Evolutionary conservation across 2,888 invertebrate genomes (phyloP).

Genomic region (Sarcophaga carnaria): DNA sequence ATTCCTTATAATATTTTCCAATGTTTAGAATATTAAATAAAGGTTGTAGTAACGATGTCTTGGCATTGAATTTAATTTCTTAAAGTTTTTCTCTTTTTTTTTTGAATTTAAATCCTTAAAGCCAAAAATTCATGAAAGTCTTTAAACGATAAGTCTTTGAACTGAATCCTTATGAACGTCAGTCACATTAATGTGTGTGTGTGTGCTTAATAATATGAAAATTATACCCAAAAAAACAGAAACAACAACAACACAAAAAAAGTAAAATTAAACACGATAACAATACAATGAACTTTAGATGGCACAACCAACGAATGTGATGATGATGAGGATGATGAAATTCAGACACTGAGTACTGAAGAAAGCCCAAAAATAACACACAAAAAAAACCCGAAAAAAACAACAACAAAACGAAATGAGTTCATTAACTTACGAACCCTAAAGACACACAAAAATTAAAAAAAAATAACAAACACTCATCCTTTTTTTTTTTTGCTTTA

Average conservation of each 20-base stretch:
- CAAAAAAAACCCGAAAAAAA: conserved; percentile 22
- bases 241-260: conserved; percentile 36
- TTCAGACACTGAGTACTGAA: conserved; percentile 44
- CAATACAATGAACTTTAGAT: conserved; percentile 65
- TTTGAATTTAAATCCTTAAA: not conserved
- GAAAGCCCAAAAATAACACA: conserved; percentile 55
- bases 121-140: conserved; percentile 25
- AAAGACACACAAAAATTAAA: conserved; percentile 59
- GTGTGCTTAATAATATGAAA: conserved; percentile 57
- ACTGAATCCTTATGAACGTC: conserved; percentile 56
- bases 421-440: conserved; percentile 69
- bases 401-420: conserved; percentile 61
- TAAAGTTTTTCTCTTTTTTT: not conserved
- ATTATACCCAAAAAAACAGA: conserved; percentile 43
- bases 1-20: too few species aligned
- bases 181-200: conserved; percentile 46
- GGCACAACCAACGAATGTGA: conserved; percentile 23
- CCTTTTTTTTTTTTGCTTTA: conserved; percentile 45
- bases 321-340: conserved; percentile 23
- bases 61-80: not conserved
- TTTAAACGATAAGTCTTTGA: conserved; percentile 35
- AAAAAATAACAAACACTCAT: conserved; percentile 48
- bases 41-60: too few species aligned
- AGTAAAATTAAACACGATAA: not conserved
- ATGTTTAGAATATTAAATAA: too few species aligned